Percentiles rank a stretch among this genome's conserved stretches.
Conservation (phyloP, 2,888 invertebrate genomes). For the Bruchidius siliquastri region DNA sequence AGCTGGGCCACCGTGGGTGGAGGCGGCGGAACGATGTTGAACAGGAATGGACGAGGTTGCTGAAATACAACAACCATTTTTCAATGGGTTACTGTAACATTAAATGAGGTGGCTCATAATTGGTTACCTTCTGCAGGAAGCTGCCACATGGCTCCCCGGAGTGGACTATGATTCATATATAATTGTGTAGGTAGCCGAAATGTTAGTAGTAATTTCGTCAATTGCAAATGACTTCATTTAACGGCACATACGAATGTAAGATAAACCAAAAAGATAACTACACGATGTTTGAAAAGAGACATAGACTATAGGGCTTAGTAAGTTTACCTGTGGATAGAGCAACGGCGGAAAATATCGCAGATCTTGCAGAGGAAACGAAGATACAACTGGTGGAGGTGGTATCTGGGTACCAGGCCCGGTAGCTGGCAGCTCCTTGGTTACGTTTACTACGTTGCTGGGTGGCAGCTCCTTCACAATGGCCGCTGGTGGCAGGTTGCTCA, state of each 20-base stretch:
- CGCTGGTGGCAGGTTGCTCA: constrained; percentile 25
- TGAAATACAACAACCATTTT: constrained; percentile 14
- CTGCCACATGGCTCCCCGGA: too few species aligned
- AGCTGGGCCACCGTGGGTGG: constrained; percentile 18
- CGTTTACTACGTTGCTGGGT: constrained; percentile 1
- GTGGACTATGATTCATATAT: too few species aligned
- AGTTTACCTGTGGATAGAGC: constrained; percentile 15
- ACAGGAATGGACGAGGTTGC: constrained; percentile 24
- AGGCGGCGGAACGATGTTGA: constrained; percentile 25
- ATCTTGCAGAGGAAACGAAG: constrained; percentile 21
- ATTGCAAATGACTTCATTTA: too few species aligned
- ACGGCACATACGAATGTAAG: too few species aligned
- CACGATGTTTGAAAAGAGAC: too few species aligned
- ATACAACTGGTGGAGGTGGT: constrained; percentile 18
- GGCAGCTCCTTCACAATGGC: not conserved
- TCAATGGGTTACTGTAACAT: too few species aligned
- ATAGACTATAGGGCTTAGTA: too few species aligned
- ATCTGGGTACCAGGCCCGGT: constrained; percentile 14
- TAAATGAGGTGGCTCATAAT: too few species aligned
- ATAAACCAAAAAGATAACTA: too few species aligned
- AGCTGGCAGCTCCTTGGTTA: constrained; percentile 9
- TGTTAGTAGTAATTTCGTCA: too few species aligned
- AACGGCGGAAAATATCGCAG: constrained; percentile 24
- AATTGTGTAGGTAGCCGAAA: too few species aligned
- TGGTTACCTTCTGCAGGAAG: too few species aligned